phyloP scores from a whole-genome alignment of 2,888 invertebrate genomes.

The Corythucha ciliata region DNA sequence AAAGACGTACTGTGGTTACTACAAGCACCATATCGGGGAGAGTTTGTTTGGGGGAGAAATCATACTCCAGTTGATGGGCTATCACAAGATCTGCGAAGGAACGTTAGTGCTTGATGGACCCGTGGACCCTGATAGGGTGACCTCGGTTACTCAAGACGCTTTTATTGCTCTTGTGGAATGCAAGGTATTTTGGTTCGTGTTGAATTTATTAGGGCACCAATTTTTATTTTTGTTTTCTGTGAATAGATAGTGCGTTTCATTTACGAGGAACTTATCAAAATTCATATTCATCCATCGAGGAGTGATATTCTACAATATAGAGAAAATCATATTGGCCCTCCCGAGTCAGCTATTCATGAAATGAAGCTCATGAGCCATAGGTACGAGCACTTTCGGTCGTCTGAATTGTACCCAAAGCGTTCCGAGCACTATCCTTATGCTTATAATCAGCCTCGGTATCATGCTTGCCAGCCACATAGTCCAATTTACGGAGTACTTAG shows the following conservation, averaged over 20 bases:
- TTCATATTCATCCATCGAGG: too few relatives aligned
- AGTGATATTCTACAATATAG: slow-evolving; percentile 57
- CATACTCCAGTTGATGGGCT: slow-evolving; percentile 75
- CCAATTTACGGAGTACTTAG: slow-evolving; percentile 9
- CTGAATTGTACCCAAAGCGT: background rate
- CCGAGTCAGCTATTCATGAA: slow-evolving; percentile 47
- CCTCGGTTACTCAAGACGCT: slow-evolving; percentile 71
- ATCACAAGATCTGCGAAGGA: slow-evolving; percentile 48
- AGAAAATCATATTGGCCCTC: slow-evolving; percentile 47
- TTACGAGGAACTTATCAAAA: too few relatives aligned
- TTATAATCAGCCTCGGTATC: slow-evolving; percentile 10
- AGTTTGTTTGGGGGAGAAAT: slow-evolving; percentile 68
- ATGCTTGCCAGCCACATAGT: background rate
- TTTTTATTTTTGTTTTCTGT: too few relatives aligned
- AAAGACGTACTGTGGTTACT: slow-evolving; percentile 78
- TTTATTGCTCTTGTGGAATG: slow-evolving; percentile 81
- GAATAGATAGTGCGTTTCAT: too few relatives aligned
- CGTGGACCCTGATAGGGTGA: slow-evolving; percentile 70
- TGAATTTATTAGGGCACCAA: too few relatives aligned
- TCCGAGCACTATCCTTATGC: slow-evolving; percentile 14
- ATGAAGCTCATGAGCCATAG: slow-evolving; percentile 45
- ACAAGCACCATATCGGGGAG: slow-evolving; percentile 75
- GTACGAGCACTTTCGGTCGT: slow-evolving; percentile 20
- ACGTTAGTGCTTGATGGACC: slow-evolving; percentile 50
- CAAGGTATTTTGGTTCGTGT: slow-evolving; percentile 48